A percentile compares a stretch with the other conserved stretches of the same genome.
Conservation (phyloP, 2,797 vertebrate species). For the Dallia pectoralis region DNA sequence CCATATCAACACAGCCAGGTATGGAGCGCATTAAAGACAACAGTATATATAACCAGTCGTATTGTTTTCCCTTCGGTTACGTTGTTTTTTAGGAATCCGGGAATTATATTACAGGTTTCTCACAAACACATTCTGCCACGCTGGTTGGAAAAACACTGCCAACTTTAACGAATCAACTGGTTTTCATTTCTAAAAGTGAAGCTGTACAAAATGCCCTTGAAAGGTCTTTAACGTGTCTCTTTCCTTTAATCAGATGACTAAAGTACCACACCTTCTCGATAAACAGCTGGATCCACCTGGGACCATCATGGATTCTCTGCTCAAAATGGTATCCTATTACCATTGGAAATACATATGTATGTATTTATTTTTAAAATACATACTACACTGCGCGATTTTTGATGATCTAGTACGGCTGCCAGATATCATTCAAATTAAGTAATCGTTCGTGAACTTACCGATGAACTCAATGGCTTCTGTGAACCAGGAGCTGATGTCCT, state of each 20-base stretch:
- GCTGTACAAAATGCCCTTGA: background rate
- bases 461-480: conserved; percentile 83
- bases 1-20: background rate
- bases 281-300: background rate
- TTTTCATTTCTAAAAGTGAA: background rate
- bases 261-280: background rate
- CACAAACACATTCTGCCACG: background rate
- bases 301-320: background rate
- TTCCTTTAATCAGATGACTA: background rate
- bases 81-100: background rate
- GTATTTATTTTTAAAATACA: background rate
- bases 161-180: background rate
- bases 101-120: background rate
- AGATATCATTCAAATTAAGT: background rate
- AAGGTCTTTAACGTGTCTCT: background rate
- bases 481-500: conserved; percentile 85
- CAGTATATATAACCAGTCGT: background rate
- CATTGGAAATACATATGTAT: background rate
- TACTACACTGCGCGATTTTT: background rate
- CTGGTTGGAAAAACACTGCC: background rate
- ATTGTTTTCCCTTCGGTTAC: background rate
- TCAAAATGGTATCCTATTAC: background rate
- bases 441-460: conserved; percentile 64
- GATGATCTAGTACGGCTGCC: background rate
- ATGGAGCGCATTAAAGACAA: background rate